Base-by-base conservation (phyloP, 2,797 vertebrate genomes). In the Anguilla pacifica region DNA sequence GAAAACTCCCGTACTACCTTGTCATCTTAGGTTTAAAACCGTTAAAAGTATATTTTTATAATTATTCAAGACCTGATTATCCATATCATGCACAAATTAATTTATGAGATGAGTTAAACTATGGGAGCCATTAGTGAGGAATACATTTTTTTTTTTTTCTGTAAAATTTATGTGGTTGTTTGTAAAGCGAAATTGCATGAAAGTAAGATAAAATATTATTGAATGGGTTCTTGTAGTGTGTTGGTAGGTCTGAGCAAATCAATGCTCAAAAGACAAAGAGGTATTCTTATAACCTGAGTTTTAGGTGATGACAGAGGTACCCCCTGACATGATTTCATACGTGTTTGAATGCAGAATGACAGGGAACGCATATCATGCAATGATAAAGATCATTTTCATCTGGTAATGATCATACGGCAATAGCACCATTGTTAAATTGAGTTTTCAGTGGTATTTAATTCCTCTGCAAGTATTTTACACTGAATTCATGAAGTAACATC, bases 121-220 rank as follows among this genome's bases (percentile, higher is more conserved):
- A 53, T 53, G 7, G 51, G 51, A 53, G 51, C 7, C 51, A 1
- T 53, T 13, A 53, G 51, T 53, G 51, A 13, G 51, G 10, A 53
- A 53, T 53, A 72, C 9, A 1, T 28, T 7, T 28, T 28, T 72
- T 70, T 70, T 28, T 5, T 6, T 72, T 13, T 72, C 2, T 72
- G 67, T 72, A 72, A n/a, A 28, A n/a, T 72, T 72, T n/a, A 28
- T 72, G 7, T 15, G 67, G 67, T 3, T 28, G 6, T 72, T 72
- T 72, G 25, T 28, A n/a, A 72, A 72, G 67, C 67, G 7, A 74
- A 74, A 74, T 74, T 74, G 31, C 70, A 74, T 35, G 70, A 74
- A 74, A 74, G 28, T 39, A 13, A 4, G 25, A 15, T 59, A 64
- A 64, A 17, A 64, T 64, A 22, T 64, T 25, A 64, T 64, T 25